Evolutionary conservation across 2,113 vertebrate species (phyloP).

Genomic region (Narcine bancroftii): DNA sequence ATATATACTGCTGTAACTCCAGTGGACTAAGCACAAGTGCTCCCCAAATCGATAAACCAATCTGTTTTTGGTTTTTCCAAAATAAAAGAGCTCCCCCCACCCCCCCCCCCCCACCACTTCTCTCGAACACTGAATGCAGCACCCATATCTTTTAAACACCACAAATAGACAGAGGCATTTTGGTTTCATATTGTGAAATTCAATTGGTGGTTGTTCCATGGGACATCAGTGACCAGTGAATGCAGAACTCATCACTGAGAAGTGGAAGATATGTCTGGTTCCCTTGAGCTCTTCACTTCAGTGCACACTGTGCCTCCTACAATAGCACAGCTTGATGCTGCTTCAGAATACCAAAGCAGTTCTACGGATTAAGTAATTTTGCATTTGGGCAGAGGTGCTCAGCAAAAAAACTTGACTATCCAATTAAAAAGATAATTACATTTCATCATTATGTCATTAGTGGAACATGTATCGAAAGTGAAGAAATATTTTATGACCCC

Average conservation of each 20-base stretch:
- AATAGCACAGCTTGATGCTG: neutral
- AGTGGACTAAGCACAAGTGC: too few relatives aligned
- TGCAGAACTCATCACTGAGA: neutral
- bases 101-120: too few relatives aligned
- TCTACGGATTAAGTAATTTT: too few relatives aligned
- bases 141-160: neutral
- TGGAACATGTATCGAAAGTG: neutral
- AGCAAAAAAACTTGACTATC: neutral
- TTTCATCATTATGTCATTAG: neutral
- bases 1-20: too few relatives aligned
- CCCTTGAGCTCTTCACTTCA: neutral
- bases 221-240: neutral
- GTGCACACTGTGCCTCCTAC: neutral
- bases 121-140: too few relatives aligned
- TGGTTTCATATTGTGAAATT: neutral
- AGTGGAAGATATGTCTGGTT: neutral
- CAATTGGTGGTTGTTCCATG: too few relatives aligned
- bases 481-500: neutral
- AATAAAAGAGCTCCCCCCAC: too few relatives aligned
- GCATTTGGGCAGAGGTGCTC: neutral
- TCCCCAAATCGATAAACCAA: too few relatives aligned
- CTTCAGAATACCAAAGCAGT: neutral
- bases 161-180: neutral
- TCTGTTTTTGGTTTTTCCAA: too few relatives aligned
- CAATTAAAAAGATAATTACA: neutral